Percentiles rank a stretch among this genome's conserved stretches.
Evolutionary conservation across 2,113 vertebrate species (phyloP).

Genomic region (Phaethon lepturus): DNA sequence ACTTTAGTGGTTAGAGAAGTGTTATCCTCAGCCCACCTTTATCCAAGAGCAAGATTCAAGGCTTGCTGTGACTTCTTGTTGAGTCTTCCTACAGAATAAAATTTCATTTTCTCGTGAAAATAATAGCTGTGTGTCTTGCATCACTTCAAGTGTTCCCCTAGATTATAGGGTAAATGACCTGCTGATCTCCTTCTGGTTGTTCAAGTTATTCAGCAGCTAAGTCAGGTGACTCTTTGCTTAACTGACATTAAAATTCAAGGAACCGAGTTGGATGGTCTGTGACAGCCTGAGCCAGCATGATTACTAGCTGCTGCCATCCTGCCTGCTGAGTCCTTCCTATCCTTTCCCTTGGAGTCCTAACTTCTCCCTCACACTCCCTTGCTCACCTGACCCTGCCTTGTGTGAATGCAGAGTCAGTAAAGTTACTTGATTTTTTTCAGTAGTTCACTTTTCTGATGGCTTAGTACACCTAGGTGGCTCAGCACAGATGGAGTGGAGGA

Average conservation of each 20-base stretch:
- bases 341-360: background rate
- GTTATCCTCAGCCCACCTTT: background rate
- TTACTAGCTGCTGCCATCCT: background rate
- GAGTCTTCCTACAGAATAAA: background rate
- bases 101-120: background rate
- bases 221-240: background rate
- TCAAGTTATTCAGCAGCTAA: background rate
- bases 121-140: background rate
- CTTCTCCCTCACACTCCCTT: background rate
- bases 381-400: background rate
- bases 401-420: background rate
- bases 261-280: background rate
- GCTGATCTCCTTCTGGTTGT: background rate
- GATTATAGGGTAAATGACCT: background rate
- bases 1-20: background rate
- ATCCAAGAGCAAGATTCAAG: background rate
- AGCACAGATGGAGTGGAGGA: background rate
- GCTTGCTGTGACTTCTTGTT: background rate
- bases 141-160: background rate
- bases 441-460: background rate
- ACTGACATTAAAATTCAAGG: background rate
- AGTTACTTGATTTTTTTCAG: background rate
- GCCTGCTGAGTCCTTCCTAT: background rate
- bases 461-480: background rate
- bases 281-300: background rate